Evolutionary conservation across 1,140 invertebrate genomes (phyloP), one percentile per base, ranked within the genome.

Genomic region (Drosophila prosaltans): DNA sequence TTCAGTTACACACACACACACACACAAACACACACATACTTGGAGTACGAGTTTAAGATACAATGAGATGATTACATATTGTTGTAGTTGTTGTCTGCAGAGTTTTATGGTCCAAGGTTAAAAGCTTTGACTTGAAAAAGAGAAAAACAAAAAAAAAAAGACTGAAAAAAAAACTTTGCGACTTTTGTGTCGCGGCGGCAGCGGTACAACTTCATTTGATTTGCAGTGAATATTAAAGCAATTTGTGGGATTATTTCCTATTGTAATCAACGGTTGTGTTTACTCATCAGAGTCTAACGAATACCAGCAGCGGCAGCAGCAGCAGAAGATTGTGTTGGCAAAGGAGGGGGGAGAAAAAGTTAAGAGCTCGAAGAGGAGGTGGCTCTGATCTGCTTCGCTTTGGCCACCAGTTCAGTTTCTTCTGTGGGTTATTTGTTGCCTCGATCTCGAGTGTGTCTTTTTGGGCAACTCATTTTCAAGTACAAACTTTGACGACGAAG

Each of bases 71-170:
- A 88, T 88, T 88, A 88, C 84, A 88, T 88, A 84, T 81, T 89
- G 74, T 68, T 77, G 66, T 57, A 63, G 68, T 70, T 75, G 51
- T 84, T 78, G 77, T 78, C 83, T 83, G 83, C 73, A 73, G 80
- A 82, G 88, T 85, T 91, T 91, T 90, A 91, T 91, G 90, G 90
- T 88, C 90, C 90, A 91, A 91, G 90, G 90, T 91, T 89, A 89
- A 89, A 89, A 75, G 84, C 85, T 88, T 81, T 78, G 78, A 84
- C 80, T 81, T 78, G 75, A 77, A 77, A 72, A 72, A 76, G 54
- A 54, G 57, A 63, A 59, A 75, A 51, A 57, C 60, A 54, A 69
- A 40, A 36, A 40, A 58, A 59, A 51, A 65, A 65, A 62, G 45
- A 24, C 28, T 58, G 57, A 11, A 9, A 74, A 55, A 70, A 70